These are phyloP conservation scores for Listronotus bonariensis DNA, from an alignment of 1,140 invertebrate genomes.

Conservation along the genomic window DNA sequence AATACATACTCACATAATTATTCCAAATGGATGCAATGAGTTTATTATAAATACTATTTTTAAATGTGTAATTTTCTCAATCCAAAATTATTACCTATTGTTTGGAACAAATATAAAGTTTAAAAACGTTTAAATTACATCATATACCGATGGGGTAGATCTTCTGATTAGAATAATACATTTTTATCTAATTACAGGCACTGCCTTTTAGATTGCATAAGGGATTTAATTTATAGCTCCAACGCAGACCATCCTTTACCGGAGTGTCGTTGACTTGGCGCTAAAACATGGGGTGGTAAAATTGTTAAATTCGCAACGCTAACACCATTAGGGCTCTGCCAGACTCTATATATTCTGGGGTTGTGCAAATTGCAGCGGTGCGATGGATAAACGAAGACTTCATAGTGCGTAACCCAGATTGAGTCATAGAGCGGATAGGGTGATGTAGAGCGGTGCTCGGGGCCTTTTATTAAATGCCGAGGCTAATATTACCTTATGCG, in stretches of 20 bases:
- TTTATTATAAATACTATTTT: too few species aligned
- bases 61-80: too few species aligned
- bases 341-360: constrained; percentile 38
- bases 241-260: constrained; percentile 17
- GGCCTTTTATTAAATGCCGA: constrained; percentile 33
- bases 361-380: constrained; percentile 54
- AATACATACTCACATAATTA: too few species aligned
- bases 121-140: too few species aligned
- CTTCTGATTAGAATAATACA: background rate
- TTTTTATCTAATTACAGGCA: constrained; percentile 9
- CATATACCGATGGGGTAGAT: too few species aligned
- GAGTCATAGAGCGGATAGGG: constrained; percentile 45
- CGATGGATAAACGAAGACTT: constrained; percentile 53
- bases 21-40: too few species aligned
- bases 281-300: constrained; percentile 55
- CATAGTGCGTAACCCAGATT: constrained; percentile 57
- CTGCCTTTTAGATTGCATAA: background rate
- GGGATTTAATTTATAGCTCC: constrained; percentile 23
- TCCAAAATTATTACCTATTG: too few species aligned
- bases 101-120: too few species aligned
- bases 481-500: constrained; percentile 25
- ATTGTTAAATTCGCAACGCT: constrained; percentile 58
- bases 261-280: constrained; percentile 32
- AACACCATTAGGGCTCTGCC: constrained; percentile 52
- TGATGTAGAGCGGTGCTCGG: constrained; percentile 17